phyloP scores from a whole-genome alignment of 2,888 invertebrate species.

The Tipula lateralis region DNA sequence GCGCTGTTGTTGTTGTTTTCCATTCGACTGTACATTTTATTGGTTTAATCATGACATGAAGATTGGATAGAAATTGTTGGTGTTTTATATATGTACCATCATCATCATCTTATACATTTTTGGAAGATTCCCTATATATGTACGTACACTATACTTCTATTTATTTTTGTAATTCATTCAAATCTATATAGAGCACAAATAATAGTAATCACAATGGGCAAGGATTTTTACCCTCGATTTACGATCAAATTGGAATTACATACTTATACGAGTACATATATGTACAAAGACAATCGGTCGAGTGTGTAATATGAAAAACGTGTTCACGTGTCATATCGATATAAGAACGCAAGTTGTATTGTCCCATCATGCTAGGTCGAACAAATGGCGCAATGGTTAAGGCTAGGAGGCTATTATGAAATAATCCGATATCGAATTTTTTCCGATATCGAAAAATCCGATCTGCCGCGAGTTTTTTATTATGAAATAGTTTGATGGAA shows the following conservation, averaged over 20 bases:
- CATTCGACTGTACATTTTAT: neutral
- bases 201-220: neutral
- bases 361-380: no score
- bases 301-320: neutral
- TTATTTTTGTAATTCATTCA: neutral
- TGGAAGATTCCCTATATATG: neutral
- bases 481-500: no score
- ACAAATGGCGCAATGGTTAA: no score
- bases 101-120: neutral
- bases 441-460: no score
- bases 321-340: neutral
- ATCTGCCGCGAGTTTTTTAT: no score
- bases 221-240: neutral
- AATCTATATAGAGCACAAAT: neutral
- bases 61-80: constrained; percentile 1
- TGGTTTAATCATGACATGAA: constrained; percentile 24
- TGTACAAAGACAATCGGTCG: neutral
- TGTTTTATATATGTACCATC: neutral
- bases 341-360: no score
- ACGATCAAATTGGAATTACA: neutral
- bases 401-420: no score
- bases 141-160: neutral
- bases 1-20: neutral
- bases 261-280: neutral
- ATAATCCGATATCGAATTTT: no score